Conservation (phyloP, 1,140 invertebrate species). For the Euborellia annulipes region DNA sequence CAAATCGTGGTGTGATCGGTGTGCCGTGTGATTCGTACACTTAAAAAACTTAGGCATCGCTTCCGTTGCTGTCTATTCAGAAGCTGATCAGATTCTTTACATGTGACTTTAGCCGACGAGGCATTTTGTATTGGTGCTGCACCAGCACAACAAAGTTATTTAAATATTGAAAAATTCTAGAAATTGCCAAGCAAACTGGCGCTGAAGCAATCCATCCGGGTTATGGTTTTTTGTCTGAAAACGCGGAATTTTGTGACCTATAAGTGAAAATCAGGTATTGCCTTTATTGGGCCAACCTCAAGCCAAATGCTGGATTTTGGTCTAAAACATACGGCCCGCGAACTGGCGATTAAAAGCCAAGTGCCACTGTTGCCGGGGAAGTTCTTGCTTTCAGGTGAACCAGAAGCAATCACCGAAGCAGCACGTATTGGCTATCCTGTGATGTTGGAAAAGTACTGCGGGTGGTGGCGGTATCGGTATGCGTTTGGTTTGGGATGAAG, state of each 20-base stretch:
- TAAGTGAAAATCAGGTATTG: too few relatives aligned
- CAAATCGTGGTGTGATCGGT: constrained; percentile 63
- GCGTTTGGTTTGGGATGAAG: constrained; percentile 53
- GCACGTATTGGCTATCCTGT: constrained; percentile 51
- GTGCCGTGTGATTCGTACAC: constrained; percentile 46
- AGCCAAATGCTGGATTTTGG: too few relatives aligned
- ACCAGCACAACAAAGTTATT: constrained; percentile 43
- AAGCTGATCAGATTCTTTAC: constrained; percentile 52
- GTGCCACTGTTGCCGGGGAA: too few relatives aligned
- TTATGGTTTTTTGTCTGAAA: constrained; percentile 62
- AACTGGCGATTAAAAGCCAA: too few relatives aligned
- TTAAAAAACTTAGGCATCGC: constrained; percentile 49
- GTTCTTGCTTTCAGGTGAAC: too few relatives aligned
- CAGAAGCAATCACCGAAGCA: too few relatives aligned
- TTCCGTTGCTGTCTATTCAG: constrained; percentile 56
- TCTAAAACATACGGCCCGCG: too few relatives aligned
- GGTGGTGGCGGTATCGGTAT: constrained; percentile 62
- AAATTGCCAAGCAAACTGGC: constrained; percentile 38
- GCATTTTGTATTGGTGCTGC: constrained; percentile 50
- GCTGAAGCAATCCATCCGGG: constrained; percentile 48
- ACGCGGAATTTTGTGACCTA: constrained; percentile 51
- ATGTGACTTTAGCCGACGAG: constrained; percentile 59
- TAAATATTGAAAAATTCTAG: constrained; percentile 47
- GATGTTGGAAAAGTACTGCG: constrained; percentile 59
- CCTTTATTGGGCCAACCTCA: constrained; percentile 53